Evolutionary conservation across 2,113 vertebrate species (phyloP), one percentile per base, ranked within the genome.

Genomic region (Nycticorax nycticorax): DNA sequence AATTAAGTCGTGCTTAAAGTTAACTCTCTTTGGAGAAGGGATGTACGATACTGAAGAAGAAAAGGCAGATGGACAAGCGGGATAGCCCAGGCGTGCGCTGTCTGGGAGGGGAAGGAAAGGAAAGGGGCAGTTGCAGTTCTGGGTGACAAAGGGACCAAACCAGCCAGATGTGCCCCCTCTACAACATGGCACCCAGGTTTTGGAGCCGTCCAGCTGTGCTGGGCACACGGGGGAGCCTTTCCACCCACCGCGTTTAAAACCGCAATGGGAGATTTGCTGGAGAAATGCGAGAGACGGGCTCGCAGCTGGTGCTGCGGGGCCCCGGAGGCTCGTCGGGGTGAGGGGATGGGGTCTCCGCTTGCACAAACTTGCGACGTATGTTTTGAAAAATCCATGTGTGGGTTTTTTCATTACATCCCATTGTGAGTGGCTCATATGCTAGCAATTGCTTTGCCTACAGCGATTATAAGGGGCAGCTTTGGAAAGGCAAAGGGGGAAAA

Each of bases 141-240:
- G n/a, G 11, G 5, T 37, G 62, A 17, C 13, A 47, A 41, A 32
- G 8, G 82, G 20, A 21, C 45, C 32, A 30, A 45, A 33, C 3
- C 63, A n/a, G 28, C 24, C 28, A 35, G 6, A 53, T 13, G 33
- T 85, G 43, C 18, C 24, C 32, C 9, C 32, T 37, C n/a, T 8
- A 9, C 0, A 0, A 2, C 24, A 17, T 0, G 0, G n/a, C 45
- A 20, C 23, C 66, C 33, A 12, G 22, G 12, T 8, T 72, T 52
- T 28, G 85, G 63, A 48, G 15, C 56, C 22, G 4, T 9, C 37
- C 26, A 18, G 45, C 47, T 35, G 22, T 43, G 45, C 5, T 3
- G 33, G 35, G 52, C 32, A 7, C 35, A 2, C 6, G 16, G 27
- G 27, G 8, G 45, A 45, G 12, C 24, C 22, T 50, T 52, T 22